phyloP scores from a whole-genome alignment of 2,888 invertebrate genomes.

The Lasioglossum pauxillum region DNA sequence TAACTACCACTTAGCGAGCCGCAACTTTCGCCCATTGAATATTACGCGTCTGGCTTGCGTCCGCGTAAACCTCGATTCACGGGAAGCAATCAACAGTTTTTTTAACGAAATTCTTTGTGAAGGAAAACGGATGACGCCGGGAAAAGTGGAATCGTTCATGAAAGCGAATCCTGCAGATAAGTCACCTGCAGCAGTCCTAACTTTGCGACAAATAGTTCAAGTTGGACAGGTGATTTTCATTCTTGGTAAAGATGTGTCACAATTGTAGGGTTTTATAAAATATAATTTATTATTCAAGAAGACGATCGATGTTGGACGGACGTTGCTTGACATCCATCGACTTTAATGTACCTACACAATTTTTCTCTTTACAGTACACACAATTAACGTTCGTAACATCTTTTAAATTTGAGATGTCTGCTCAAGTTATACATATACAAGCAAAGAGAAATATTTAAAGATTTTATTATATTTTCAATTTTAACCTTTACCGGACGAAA shows the following conservation, averaged over 20 bases:
- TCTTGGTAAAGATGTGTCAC: background rate
- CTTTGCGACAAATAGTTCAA: background rate
- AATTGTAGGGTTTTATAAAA: background rate
- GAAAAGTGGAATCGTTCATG: background rate
- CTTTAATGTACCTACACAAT: too few relatives aligned
- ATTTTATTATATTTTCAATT: too few relatives aligned
- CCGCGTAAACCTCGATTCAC: background rate
- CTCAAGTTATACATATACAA: too few relatives aligned
- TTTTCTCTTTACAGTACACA: too few relatives aligned
- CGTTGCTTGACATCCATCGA: too few relatives aligned
- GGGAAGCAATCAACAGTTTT: background rate
- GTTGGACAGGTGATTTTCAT: background rate
- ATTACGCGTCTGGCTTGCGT: background rate
- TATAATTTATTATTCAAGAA: background rate
- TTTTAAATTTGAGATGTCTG: too few relatives aligned
- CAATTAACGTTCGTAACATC: too few relatives aligned
- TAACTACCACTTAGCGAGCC: slow-evolving; percentile 12
- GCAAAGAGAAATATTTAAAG: too few relatives aligned
- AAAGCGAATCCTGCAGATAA: background rate
- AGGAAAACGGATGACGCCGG: background rate
- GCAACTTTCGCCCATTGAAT: background rate
- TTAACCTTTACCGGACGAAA: too few relatives aligned
- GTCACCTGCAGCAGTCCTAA: background rate
- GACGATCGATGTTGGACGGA: too few relatives aligned
- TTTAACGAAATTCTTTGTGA: background rate